A percentile compares a stretch with the other conserved stretches of the same genome.
phyloP scores from a whole-genome alignment of 2,113 vertebrate species.

The Pan paniscus region DNA sequence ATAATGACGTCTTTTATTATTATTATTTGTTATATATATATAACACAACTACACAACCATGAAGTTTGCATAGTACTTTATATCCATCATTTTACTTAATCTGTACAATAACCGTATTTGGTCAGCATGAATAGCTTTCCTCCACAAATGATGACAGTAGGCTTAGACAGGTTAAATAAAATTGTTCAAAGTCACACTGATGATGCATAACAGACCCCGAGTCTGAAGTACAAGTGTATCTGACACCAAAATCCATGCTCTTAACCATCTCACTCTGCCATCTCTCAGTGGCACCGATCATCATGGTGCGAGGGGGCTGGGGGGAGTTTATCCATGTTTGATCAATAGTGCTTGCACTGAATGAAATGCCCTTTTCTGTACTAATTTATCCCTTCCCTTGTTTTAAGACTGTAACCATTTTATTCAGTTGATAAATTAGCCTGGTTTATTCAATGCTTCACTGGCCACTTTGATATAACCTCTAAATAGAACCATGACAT shows the following conservation, averaged over 20 bases:
- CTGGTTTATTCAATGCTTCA: neutral
- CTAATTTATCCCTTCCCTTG: neutral
- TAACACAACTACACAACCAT: too few relatives aligned
- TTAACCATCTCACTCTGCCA: neutral
- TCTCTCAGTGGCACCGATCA: neutral
- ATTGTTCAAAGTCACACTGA: neutral
- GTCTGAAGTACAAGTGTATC: neutral
- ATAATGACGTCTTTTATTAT: neutral
- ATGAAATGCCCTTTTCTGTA: neutral
- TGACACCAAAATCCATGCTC: neutral
- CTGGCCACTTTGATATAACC: neutral
- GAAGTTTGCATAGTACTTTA: neutral
- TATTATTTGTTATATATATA: neutral
- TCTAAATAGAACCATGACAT: neutral
- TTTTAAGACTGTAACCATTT: neutral
- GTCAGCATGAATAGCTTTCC: neutral
- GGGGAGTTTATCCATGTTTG: neutral
- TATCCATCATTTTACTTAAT: neutral
- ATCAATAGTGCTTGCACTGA: neutral
- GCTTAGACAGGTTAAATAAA: neutral
- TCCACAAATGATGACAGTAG: neutral
- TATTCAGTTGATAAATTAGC: neutral
- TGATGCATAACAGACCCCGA: neutral
- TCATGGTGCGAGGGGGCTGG: accelerated
- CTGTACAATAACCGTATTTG: neutral